Conservation (phyloP, 2,113 vertebrate genomes). For the Triplophysa rosa region DNA sequence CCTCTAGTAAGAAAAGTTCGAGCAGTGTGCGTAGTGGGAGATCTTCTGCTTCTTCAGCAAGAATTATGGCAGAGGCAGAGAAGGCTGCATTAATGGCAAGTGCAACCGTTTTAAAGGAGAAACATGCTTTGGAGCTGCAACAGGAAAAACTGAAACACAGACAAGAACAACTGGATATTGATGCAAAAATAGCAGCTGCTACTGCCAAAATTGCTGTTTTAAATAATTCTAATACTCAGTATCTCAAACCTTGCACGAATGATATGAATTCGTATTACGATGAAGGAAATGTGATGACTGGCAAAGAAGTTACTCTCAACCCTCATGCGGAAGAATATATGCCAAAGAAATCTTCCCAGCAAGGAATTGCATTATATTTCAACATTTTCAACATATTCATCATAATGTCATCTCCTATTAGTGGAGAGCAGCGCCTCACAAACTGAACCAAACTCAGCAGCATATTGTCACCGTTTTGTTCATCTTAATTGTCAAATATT, state of each 20-base stretch:
- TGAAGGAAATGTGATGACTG: neutral
- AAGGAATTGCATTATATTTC: no score
- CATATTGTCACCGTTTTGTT: no score
- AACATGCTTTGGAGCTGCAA: neutral
- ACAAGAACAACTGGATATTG: neutral
- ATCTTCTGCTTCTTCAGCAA: slow-evolving; percentile 3
- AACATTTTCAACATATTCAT: no score
- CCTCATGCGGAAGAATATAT: neutral
- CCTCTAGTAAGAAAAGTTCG: neutral
- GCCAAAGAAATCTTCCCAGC: neutral
- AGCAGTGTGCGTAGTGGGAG: slow-evolving; percentile 2
- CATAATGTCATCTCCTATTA: no score
- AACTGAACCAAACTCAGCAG: no score
- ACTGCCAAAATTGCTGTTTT: slow-evolving; percentile 8
- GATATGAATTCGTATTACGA: slow-evolving; percentile 2
- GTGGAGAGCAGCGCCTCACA: no score
- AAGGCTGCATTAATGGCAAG: neutral
- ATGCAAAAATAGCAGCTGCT: slow-evolving; percentile 11
- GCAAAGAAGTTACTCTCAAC: neutral
- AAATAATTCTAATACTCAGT: neutral
- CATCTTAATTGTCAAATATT: no score
- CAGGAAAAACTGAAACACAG: neutral
- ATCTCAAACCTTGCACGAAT: neutral
- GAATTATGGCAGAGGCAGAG: neutral
- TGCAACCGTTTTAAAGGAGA: neutral